Conservation (phyloP, 2,113 vertebrate species). For the Chrysochloris asiatica region DNA sequence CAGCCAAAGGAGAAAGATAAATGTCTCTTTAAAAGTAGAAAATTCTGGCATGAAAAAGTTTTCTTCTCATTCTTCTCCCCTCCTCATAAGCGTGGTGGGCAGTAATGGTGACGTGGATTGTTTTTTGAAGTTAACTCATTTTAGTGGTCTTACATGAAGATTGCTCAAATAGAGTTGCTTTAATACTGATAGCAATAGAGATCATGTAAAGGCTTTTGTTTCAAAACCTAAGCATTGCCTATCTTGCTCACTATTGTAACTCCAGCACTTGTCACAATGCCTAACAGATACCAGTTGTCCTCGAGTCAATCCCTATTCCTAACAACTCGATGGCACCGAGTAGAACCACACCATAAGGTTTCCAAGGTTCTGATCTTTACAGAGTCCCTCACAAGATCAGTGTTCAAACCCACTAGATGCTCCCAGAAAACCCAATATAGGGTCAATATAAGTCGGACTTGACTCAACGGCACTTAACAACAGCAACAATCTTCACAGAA, state of each 20-base stretch:
- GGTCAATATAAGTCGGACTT: too few relatives aligned
- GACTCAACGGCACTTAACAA: too few relatives aligned
- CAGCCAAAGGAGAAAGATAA: conserved; percentile 44
- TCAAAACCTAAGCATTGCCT: background rate
- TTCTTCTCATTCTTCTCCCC: background rate
- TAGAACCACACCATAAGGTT: background rate
- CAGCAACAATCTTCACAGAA: background rate
- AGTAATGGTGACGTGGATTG: background rate
- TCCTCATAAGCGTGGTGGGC: background rate
- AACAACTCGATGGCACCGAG: background rate
- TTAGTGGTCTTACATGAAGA: background rate
- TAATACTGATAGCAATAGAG: background rate
- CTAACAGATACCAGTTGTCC: background rate
- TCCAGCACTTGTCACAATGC: background rate
- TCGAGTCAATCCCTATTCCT: background rate
- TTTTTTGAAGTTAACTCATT: conserved; percentile 21
- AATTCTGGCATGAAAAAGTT: background rate
- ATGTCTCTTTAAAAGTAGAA: conserved; percentile 8
- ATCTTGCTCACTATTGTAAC: background rate
- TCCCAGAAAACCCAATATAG: too few relatives aligned
- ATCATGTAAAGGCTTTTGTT: background rate
- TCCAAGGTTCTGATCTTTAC: background rate
- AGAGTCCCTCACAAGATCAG: too few relatives aligned
- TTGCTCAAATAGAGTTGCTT: conserved; percentile 25
- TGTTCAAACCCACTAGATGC: too few relatives aligned